These are phyloP conservation scores for Perizoma affinitatum DNA, from an alignment of 2,888 invertebrate species.

Conservation along the genomic window DNA sequence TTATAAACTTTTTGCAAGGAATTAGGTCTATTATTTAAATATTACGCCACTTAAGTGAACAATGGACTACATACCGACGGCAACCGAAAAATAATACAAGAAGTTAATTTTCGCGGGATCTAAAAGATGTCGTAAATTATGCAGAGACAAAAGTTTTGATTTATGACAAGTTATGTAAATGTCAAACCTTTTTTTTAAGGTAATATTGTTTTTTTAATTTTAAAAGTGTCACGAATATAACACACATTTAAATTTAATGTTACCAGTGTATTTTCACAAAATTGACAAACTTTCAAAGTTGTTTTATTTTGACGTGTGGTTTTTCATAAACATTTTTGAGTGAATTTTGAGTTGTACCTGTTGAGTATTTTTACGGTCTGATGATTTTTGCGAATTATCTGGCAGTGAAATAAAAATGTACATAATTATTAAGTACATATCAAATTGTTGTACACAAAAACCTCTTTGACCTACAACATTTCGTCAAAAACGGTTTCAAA, in stretches of 20 bases:
- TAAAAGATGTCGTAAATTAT: slow-evolving; percentile 27
- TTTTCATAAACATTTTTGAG: slow-evolving; percentile 2
- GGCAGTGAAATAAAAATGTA: too few relatives aligned
- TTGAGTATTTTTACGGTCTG: too few relatives aligned
- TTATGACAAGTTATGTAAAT: slow-evolving; percentile 24
- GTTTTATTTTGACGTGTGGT: too few relatives aligned
- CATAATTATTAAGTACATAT: too few relatives aligned
- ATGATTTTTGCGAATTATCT: too few relatives aligned
- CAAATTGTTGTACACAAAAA: too few relatives aligned
- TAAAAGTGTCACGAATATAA: too few relatives aligned
- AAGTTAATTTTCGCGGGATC: slow-evolving; percentile 17
- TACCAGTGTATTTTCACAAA: too few relatives aligned
- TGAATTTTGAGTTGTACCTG: slow-evolving; percentile 1
- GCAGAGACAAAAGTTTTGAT: slow-evolving; percentile 30
- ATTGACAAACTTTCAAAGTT: too few relatives aligned
- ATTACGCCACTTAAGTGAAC: slow-evolving; percentile 61
- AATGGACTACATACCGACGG: slow-evolving; percentile 55
- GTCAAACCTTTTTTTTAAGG: slow-evolving; percentile 24
- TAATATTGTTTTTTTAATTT: slow-evolving; percentile 1
- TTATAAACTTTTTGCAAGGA: slow-evolving; percentile 33
- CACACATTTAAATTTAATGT: too few relatives aligned
- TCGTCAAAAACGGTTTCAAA: not conserved
- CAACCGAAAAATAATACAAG: slow-evolving; percentile 7
- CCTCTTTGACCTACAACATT: not conserved
- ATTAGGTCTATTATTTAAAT: slow-evolving; percentile 61